Conservation (phyloP, 1,140 invertebrate genomes). For the Magallana angulata region DNA sequence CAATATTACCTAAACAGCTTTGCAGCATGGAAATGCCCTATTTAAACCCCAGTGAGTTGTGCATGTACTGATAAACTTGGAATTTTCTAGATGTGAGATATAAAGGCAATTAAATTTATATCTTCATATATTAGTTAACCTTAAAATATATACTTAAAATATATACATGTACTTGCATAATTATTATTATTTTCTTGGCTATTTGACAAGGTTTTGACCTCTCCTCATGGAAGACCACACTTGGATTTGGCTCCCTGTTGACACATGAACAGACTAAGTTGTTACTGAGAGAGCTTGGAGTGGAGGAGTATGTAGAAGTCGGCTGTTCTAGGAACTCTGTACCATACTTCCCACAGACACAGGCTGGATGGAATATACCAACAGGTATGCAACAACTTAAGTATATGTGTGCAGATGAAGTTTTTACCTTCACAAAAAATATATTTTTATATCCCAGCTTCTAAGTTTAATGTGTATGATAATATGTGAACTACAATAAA, state of each 20-base stretch:
- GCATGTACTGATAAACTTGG: too few relatives aligned
- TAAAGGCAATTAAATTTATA: too few relatives aligned
- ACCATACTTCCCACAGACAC: slow-evolving; percentile 44
- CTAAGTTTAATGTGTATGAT: too few relatives aligned
- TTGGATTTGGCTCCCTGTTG: not conserved
- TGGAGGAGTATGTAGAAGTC: slow-evolving; percentile 46
- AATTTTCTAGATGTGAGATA: too few relatives aligned
- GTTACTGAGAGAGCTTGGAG: slow-evolving; percentile 2
- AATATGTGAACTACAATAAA: too few relatives aligned
- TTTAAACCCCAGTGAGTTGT: not conserved
- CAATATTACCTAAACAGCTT: slow-evolving; percentile 37
- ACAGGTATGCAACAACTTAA: not conserved
- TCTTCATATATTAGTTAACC: too few relatives aligned
- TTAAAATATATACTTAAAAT: too few relatives aligned
- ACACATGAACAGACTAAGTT: slow-evolving; percentile 22
- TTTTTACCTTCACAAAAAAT: too few relatives aligned
- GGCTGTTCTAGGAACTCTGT: slow-evolving; percentile 42
- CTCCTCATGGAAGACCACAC: not conserved
- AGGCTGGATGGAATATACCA: slow-evolving; percentile 50
- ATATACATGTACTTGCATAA: too few relatives aligned
- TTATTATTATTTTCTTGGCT: not conserved
- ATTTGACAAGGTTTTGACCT: not conserved
- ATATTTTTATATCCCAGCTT: too few relatives aligned
- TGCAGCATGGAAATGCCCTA: slow-evolving; percentile 47
- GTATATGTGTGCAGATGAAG: too few relatives aligned